These are phyloP conservation scores for Tapera naevia DNA, from an alignment of 2,797 vertebrate genomes.

Conservation along the genomic window DNA sequence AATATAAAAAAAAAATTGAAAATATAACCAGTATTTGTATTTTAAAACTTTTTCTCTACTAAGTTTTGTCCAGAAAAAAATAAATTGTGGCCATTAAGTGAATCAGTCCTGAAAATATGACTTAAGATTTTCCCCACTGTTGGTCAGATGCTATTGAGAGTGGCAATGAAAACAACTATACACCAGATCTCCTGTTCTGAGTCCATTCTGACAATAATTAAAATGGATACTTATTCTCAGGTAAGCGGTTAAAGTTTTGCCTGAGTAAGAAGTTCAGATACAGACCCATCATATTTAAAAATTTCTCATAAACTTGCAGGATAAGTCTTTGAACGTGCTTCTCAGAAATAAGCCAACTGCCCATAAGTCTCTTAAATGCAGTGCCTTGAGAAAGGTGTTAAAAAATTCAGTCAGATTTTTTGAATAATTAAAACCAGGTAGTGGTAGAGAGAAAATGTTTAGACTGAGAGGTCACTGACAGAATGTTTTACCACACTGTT, in stretches of 20 bases:
- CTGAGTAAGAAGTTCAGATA: background rate
- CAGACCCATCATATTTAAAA: background rate
- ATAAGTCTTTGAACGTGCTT: background rate
- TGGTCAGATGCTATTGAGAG: background rate
- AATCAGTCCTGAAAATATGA: background rate
- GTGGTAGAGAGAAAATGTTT: background rate
- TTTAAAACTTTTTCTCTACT: background rate
- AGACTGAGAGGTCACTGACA: background rate
- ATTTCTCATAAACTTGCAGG: background rate
- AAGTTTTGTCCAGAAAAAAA: background rate
- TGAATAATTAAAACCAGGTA: background rate
- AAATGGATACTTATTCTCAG: background rate
- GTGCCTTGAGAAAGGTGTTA: background rate
- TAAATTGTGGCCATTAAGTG: background rate
- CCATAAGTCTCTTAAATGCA: background rate
- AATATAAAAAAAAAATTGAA: background rate
- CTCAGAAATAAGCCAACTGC: background rate
- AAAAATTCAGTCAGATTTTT: background rate
- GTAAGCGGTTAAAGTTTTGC: background rate
- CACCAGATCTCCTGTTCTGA: background rate
- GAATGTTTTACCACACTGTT: background rate
- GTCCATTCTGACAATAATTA: background rate
- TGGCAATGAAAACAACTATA: background rate
- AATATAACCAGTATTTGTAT: background rate
- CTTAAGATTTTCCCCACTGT: background rate